phyloP scores from a whole-genome alignment of 2,113 vertebrate genomes.

The Balaeniceps rex region DNA sequence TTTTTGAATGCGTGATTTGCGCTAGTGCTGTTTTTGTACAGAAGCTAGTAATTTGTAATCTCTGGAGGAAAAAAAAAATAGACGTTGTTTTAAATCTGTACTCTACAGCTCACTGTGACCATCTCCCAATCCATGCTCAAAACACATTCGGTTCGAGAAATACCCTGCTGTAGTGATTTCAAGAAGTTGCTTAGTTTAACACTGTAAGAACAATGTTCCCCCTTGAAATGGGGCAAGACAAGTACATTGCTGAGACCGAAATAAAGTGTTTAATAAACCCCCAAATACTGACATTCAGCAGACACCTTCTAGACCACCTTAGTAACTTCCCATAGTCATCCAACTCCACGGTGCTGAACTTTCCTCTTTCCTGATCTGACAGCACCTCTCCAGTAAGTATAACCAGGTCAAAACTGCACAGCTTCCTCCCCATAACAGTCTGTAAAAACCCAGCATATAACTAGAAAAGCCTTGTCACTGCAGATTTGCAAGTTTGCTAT shows the following conservation, averaged over 20 bases:
- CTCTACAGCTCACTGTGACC: neutral
- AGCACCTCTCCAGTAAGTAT: neutral
- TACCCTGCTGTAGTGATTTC: fast-evolving
- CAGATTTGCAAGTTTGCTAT: neutral
- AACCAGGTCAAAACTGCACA: neutral
- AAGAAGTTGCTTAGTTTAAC: neutral
- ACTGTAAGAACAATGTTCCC: neutral
- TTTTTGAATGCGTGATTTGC: neutral
- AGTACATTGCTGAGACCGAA: neutral
- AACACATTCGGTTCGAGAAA: neutral
- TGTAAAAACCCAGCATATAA: neutral
- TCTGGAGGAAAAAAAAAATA: neutral
- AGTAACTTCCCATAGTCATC: neutral
- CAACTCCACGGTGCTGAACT: neutral
- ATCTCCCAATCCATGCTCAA: neutral
- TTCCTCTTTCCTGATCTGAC: neutral
- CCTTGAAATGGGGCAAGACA: neutral
- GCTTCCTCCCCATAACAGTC: fast-evolving
- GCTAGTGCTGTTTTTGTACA: neutral
- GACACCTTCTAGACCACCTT: neutral
- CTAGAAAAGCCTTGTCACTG: neutral
- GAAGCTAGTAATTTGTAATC: neutral
- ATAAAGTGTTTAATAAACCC: neutral
- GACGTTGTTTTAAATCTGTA: neutral
- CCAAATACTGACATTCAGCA: neutral